Evolutionary conservation across 2,113 vertebrate genomes (phyloP).

Genomic region (Misgurnus mizolepis): DNA sequence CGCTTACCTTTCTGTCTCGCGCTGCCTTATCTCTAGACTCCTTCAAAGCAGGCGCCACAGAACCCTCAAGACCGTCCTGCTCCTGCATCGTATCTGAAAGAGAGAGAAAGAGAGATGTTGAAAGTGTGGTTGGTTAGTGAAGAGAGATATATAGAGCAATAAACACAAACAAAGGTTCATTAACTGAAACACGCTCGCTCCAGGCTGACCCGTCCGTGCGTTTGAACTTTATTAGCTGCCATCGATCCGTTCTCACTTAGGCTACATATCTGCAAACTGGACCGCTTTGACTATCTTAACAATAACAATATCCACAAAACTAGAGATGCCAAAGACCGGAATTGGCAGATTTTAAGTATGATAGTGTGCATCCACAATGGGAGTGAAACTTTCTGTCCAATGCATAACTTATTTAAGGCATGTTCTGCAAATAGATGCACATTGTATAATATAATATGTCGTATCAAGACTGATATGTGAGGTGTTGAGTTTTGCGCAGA

Average conservation of each 20-base stretch:
- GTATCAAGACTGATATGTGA: too few relatives aligned
- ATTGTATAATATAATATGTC: too few relatives aligned
- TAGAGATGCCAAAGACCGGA: too few relatives aligned
- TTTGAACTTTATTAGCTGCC: conserved; percentile 38
- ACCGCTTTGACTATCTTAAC: background rate
- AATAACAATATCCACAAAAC: too few relatives aligned
- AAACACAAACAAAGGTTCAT: background rate
- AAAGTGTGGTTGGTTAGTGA: background rate
- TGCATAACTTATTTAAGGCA: too few relatives aligned
- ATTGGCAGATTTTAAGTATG: too few relatives aligned
- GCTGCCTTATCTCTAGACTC: conserved; percentile 32
- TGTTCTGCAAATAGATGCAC: too few relatives aligned
- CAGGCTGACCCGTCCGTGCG: background rate
- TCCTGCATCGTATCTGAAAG: conserved; percentile 42
- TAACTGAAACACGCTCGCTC: background rate
- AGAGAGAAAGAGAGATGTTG: conserved; percentile 25
- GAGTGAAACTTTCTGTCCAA: too few relatives aligned
- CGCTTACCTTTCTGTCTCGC: conserved; percentile 45
- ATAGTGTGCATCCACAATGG: too few relatives aligned
- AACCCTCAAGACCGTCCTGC: conserved; percentile 30
- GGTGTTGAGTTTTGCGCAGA: too few relatives aligned
- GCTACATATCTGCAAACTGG: conserved; percentile 27
- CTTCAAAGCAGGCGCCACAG: conserved; percentile 17
- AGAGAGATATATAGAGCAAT: background rate
- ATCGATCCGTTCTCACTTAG: conserved; percentile 38